Evolutionary conservation across 2,113 vertebrate species (phyloP).

Genomic region (Zosterops borbonicus): DNA sequence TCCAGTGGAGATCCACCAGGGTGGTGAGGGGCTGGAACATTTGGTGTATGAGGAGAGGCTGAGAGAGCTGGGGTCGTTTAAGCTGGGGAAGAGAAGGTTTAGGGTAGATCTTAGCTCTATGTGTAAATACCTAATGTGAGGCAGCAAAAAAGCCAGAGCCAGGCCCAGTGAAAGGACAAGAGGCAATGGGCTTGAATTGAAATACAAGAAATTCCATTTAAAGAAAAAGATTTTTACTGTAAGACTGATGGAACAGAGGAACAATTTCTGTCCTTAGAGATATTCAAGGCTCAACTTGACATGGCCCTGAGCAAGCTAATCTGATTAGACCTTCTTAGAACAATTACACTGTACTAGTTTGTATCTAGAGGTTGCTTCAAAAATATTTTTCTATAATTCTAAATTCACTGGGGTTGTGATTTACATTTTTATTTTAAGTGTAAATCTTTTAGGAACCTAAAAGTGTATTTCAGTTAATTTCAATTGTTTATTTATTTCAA

Average conservation of each 20-base stretch:
- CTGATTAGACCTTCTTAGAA: not conserved
- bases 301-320: not conserved
- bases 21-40: not conserved
- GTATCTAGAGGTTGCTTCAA: not conserved
- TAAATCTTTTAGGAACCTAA: not conserved
- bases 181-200: not conserved
- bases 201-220: not conserved
- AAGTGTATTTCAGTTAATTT: not conserved
- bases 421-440: not conserved
- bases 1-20: not conserved
- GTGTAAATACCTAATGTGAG: not conserved
- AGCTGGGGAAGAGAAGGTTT: not conserved
- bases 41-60: not conserved
- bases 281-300: not conserved
- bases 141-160: not conserved
- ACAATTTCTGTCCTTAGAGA: not conserved
- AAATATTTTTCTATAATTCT: not conserved
- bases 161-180: not conserved
- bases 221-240: not conserved
- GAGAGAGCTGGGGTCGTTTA: not conserved
- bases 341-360: not conserved
- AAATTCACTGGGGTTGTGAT: not conserved
- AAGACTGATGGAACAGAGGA: not conserved
- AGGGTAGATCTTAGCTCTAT: not conserved
- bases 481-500: not conserved